Conservation (phyloP, 2,888 invertebrate species). For the Cepaea hortensis region DNA sequence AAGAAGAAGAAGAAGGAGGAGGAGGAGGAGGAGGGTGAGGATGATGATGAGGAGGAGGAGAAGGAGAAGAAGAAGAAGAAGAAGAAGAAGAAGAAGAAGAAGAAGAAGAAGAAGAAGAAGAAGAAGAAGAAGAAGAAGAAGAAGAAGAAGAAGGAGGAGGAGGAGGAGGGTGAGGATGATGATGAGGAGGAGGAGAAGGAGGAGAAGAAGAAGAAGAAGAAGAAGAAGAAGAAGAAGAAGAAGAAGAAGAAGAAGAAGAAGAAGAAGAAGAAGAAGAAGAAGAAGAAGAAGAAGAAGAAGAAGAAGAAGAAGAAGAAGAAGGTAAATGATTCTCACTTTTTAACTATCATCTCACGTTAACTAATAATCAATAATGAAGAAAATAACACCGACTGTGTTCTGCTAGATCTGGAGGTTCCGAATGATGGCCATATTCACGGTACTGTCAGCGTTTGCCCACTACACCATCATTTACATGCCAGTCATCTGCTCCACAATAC, state of each 20-base stretch:
- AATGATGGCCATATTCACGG: constrained; percentile 32
- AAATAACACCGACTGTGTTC: background rate
- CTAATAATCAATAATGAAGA: background rate
- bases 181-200: background rate
- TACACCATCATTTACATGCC: constrained; percentile 45
- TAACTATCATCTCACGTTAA: background rate
- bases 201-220: background rate
- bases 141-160: background rate
- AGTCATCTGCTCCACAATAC: background rate
- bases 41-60: no score
- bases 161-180: background rate
- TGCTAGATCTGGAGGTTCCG: constrained; percentile 48
- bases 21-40: background rate
- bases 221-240: background rate
- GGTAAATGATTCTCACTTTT: background rate
- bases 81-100: no score
- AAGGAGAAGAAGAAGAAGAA: no score
- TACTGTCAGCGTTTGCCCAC: constrained; percentile 35
- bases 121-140: background rate
- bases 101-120: no score
- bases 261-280: background rate
- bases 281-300: constrained; percentile 1
- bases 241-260: background rate
- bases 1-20: background rate
- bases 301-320: background rate